Evolutionary conservation across 2,797 vertebrate genomes (phyloP).

Genomic region (Dipus sagitta): DNA sequence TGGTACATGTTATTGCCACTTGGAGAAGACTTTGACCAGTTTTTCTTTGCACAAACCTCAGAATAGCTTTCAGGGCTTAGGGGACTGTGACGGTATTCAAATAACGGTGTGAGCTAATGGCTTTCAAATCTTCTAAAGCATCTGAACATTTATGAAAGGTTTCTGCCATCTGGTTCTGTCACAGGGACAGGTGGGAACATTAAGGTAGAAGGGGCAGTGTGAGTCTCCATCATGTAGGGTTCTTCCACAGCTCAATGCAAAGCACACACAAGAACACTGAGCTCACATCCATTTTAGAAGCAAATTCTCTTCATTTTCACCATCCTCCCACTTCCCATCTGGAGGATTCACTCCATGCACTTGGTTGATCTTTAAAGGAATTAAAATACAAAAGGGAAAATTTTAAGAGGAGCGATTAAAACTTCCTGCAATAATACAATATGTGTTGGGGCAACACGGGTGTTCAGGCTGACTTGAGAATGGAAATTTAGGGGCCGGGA

Average conservation of each 20-base stretch:
- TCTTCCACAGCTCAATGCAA: background rate
- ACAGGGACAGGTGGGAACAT: background rate
- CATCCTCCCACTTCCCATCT: fast-evolving
- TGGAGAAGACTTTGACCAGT: background rate
- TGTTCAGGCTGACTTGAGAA: background rate
- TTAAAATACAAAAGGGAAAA: slow-evolving; percentile 1
- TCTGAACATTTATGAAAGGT: background rate
- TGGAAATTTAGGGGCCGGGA: background rate
- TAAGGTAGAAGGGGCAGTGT: background rate
- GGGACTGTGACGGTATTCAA: background rate
- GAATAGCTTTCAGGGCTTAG: background rate
- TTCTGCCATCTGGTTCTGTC: background rate
- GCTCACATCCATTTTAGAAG: background rate
- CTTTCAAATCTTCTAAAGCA: slow-evolving; percentile 7
- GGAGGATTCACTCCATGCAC: background rate
- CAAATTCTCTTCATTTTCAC: background rate
- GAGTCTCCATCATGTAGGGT: background rate
- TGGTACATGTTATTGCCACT: background rate
- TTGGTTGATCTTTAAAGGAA: background rate
- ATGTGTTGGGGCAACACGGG: background rate
- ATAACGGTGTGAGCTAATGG: background rate
- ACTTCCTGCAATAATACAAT: background rate
- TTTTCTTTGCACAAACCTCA: slow-evolving; percentile 4
- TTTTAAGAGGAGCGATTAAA: background rate
- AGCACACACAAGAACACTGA: slow-evolving; percentile 9